A percentile compares a stretch with the other conserved stretches of the same genome.
Evolutionary conservation across 2,797 vertebrate species (phyloP).

Genomic region (Ispidina lecontei): DNA sequence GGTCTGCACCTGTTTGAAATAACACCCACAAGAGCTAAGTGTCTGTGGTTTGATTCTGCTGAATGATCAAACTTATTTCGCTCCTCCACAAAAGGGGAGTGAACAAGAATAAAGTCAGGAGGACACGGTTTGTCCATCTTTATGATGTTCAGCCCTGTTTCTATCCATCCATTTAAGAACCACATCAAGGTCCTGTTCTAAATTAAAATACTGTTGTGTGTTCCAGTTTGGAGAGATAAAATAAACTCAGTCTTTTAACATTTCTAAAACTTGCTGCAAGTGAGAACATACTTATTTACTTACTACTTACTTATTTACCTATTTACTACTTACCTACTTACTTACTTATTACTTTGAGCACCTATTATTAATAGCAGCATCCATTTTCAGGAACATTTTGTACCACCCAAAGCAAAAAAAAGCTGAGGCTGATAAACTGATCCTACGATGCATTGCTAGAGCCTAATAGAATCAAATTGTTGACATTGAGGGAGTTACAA

Average conservation of each 20-base stretch:
- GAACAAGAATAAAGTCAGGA: background rate
- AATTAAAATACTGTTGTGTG: background rate
- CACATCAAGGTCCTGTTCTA: background rate
- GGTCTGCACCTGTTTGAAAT: background rate
- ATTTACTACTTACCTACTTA: no score
- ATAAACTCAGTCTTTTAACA: slow-evolving; percentile 8
- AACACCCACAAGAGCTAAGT: background rate
- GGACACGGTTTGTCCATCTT: background rate
- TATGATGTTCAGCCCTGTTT: background rate
- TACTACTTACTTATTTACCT: no score
- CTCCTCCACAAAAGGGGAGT: background rate
- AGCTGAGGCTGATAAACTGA: background rate
- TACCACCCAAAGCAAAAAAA: background rate
- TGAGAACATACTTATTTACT: background rate
- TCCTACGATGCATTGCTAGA: background rate
- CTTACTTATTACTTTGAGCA: background rate
- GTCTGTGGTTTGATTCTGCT: background rate
- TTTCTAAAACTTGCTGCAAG: background rate
- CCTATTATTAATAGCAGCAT: background rate
- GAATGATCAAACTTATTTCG: background rate
- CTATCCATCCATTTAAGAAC: background rate
- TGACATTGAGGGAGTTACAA: background rate
- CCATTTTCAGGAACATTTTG: slow-evolving; percentile 3
- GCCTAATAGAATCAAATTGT: background rate
- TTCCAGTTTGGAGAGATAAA: background rate